Evolutionary conservation across 2,797 vertebrate species (phyloP), one percentile per base, ranked within the genome.

Genomic region (Enteromius treurensis): DNA sequence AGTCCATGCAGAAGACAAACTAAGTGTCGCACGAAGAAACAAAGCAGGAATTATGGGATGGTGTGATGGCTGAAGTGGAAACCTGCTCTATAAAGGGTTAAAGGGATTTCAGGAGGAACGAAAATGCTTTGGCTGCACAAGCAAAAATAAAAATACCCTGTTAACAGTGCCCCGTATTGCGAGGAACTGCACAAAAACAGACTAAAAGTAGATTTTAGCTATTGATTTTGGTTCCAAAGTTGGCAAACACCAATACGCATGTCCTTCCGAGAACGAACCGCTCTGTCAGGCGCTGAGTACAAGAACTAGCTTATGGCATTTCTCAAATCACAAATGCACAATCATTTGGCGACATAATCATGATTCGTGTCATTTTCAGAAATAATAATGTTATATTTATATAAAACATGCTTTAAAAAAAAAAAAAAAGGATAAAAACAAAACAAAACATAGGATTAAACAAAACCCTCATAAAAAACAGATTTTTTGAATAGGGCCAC

Each of bases 51-150:
- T 58, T 69, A 77, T 69, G 49, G 49, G 71, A 77, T 76, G 81
- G 49, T n/a, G 60, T 34, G 34, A 68, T 42, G 64, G 51, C 34
- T 34, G 32, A 62, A 77, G 45, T 74, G n/a, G 15, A 42, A 51
- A 76, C 32, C 47, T 29, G 73, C 62, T 69, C 42, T 83, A 58
- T 10, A 77, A 68, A 69, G 23, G 64, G 81, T 69, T 58, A 77
- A 83, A 77, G 81, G 62, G 51, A 58, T 77, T 69, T 64, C 42
- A 34, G 53, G 17, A 60, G 37, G 29, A 62, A 21, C n/a, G 26
- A 40, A 45, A 69, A 83, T 40, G 40, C 81, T 83, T 83, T 77
- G 81, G 81, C 81, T 83, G 64, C 45, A 75, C 32, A 53, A 77
- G 73, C 9, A 53, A 58, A 78, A 75, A 55, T 15, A 62, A 37